Percentiles rank a stretch among this genome's conserved stretches.
Conservation (phyloP, 2,113 vertebrate species). For the Microtus ochrogaster region DNA sequence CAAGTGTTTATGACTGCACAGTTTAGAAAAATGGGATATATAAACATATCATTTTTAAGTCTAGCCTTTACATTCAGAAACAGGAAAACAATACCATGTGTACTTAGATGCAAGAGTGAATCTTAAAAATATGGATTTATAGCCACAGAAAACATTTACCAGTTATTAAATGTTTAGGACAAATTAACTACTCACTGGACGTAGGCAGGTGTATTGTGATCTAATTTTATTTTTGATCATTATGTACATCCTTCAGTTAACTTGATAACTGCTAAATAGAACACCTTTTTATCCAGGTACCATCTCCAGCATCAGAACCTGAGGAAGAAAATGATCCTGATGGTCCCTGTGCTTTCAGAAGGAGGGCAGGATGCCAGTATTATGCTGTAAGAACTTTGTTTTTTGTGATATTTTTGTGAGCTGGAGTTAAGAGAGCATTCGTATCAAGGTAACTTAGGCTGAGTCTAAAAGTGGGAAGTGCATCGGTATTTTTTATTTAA, state of each 20-base stretch:
- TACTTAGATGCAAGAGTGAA: constrained; percentile 7
- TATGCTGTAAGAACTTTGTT: constrained; percentile 90
- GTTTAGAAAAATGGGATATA: constrained; percentile 7
- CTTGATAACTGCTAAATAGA: constrained; percentile 64
- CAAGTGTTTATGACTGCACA: constrained; percentile 14
- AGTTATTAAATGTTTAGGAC: constrained; percentile 1
- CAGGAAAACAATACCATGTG: neutral
- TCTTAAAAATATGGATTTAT: constrained; percentile 40
- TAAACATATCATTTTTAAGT: constrained; percentile 45
- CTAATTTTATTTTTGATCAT: constrained; percentile 53
- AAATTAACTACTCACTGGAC: neutral
- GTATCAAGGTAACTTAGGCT: constrained; percentile 47
- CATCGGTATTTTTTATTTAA: constrained; percentile 53
- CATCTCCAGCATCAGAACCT: constrained; percentile 92
- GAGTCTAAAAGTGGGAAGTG: constrained; percentile 44
- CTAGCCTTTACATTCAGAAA: constrained; percentile 24
- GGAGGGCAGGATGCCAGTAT: constrained; percentile 95
- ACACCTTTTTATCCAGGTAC: constrained; percentile 83
- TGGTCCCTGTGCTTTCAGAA: constrained; percentile 93
- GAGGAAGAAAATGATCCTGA: constrained; percentile 96
- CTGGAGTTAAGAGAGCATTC: constrained; percentile 60
- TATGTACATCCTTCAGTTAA: constrained; percentile 41
- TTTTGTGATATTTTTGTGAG: constrained; percentile 66
- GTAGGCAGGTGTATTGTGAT: constrained; percentile 10
- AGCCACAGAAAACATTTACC: constrained; percentile 17